Conservation (phyloP, 2,797 vertebrate species). For the Pseudopleuronectes americanus region DNA sequence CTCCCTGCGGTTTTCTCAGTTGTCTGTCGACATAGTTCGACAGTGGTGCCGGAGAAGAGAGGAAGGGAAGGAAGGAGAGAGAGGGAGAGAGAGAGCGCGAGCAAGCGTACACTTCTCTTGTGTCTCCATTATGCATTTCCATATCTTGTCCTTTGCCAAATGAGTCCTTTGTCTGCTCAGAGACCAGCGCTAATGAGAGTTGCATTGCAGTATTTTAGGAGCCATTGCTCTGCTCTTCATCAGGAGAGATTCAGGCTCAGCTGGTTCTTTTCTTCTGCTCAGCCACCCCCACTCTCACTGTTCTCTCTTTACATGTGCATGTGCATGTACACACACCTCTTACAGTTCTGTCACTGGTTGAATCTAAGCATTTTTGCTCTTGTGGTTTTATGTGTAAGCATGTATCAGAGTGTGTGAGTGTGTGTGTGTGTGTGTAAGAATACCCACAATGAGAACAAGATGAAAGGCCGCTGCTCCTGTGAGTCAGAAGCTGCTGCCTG, state of each 20-base stretch:
- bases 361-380: too few relatives aligned
- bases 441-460: conserved; percentile 36
- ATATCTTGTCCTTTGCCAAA: conserved; percentile 51
- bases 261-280: conserved; percentile 5
- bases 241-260: conserved; percentile 48
- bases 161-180: conserved; percentile 53
- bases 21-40: neutral
- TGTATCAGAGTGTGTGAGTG: too few relatives aligned
- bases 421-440: neutral
- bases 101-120: conserved; percentile 7
- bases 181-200: conserved; percentile 60
- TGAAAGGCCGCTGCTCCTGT: conserved; percentile 56
- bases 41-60: neutral
- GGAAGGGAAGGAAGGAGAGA: neutral
- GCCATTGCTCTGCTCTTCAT: conserved; percentile 57
- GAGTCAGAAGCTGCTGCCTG: conserved; percentile 31
- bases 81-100: conserved; percentile 8
- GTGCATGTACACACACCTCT: too few relatives aligned
- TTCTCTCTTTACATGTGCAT: conserved; percentile 11
- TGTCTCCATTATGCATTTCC: conserved; percentile 43
- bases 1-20: conserved; percentile 15
- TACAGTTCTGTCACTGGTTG: too few relatives aligned
- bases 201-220: conserved; percentile 54
- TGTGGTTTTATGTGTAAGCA: neutral
- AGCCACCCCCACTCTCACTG: conserved; percentile 9